A percentile compares a stretch with the other conserved stretches of the same genome.
phyloP scores from a whole-genome alignment of 2,113 vertebrate genomes.

The Sus scrofa region DNA sequence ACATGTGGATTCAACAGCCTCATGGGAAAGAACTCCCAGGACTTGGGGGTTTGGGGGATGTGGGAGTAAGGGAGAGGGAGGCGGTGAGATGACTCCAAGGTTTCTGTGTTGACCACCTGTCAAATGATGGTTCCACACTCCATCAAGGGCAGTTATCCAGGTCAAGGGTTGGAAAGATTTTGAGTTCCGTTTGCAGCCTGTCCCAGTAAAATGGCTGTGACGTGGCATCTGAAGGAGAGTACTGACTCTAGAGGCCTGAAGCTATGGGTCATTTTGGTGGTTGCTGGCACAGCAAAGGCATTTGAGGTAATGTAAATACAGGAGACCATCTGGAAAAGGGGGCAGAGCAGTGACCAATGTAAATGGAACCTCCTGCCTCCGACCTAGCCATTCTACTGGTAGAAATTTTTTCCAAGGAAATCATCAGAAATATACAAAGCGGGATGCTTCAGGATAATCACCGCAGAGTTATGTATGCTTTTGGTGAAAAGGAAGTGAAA shows the following conservation, averaged over 20 bases:
- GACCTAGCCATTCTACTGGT: background rate
- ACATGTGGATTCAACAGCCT: background rate
- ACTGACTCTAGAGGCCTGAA: background rate
- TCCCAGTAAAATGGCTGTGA: background rate
- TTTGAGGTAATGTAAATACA: background rate
- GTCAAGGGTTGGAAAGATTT: rapidly evolving
- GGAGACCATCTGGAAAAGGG: background rate
- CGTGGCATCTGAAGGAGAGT: background rate
- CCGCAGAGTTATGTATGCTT: background rate
- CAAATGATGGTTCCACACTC: background rate
- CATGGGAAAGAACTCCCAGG: background rate
- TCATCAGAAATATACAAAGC: background rate
- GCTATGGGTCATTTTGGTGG: background rate
- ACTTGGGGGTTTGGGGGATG: background rate
- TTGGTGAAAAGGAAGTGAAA: background rate
- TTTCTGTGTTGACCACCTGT: background rate
- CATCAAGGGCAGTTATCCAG: background rate
- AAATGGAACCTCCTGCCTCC: background rate
- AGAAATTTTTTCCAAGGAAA: background rate
- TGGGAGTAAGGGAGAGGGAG: background rate
- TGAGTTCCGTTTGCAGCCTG: background rate
- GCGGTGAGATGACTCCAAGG: background rate
- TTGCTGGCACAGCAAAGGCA: background rate
- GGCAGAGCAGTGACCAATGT: background rate
- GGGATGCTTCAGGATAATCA: background rate